Percentiles rank a stretch among this genome's conserved stretches.
Conservation (phyloP, 2,888 invertebrate species). For the Tenthredo notha region DNA sequence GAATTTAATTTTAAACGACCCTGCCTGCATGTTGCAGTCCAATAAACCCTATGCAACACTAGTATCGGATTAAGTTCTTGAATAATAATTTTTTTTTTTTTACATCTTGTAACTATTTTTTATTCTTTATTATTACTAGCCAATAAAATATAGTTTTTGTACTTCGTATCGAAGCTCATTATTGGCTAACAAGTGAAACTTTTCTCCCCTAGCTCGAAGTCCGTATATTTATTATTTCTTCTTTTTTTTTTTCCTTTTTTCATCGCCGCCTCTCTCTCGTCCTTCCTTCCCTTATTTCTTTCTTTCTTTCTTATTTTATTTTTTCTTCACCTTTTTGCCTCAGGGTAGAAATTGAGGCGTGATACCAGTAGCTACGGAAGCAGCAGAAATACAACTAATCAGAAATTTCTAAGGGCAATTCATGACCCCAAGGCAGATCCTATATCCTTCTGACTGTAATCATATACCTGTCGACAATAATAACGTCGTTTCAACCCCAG, state of each 20-base stretch:
- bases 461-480: constrained; percentile 16
- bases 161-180: neutral
- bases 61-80: neutral
- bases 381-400: constrained; percentile 30
- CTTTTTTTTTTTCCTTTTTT: neutral
- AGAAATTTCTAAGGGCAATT: constrained; percentile 23
- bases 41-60: neutral
- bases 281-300: neutral
- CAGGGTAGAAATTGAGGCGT: constrained; percentile 15
- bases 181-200: neutral
- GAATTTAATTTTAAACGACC: neutral
- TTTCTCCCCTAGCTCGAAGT: neutral
- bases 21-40: too few species aligned
- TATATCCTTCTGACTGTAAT: constrained; percentile 17
- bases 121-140: neutral
- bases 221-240: neutral
- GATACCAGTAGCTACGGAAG: neutral
- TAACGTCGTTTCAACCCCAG: neutral
- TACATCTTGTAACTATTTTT: neutral
- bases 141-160: neutral
- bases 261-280: neutral
- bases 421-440: constrained; percentile 14
- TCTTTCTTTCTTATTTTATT: neutral
- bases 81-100: neutral
- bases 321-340: neutral